These are phyloP conservation scores for Trichechus manatus DNA, from an alignment of 2,113 vertebrate genomes.

Conservation along the genomic window DNA sequence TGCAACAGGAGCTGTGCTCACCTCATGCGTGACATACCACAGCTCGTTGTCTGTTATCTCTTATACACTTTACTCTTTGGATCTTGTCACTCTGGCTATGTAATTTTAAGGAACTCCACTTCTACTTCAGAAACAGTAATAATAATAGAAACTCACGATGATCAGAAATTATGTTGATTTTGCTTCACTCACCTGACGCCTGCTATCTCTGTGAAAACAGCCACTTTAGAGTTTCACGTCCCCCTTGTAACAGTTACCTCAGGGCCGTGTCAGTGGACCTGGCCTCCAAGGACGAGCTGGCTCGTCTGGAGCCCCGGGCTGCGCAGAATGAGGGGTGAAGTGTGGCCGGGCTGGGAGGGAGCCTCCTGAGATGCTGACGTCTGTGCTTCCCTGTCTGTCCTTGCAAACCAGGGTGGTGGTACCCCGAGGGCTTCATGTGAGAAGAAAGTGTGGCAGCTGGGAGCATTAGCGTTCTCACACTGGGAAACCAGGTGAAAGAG, in stretches of 20 bases:
- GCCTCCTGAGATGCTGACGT: not conserved
- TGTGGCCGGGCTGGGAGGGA: not conserved
- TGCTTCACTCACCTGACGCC: slow-evolving; percentile 52
- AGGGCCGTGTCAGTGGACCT: slow-evolving; percentile 5
- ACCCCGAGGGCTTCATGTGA: not conserved
- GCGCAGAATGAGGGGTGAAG: not conserved
- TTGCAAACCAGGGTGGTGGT: not conserved
- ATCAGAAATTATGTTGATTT: slow-evolving; percentile 44
- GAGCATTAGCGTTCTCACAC: not conserved
- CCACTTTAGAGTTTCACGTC: not conserved
- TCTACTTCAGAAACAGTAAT: not conserved
- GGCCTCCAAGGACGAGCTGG: not conserved
- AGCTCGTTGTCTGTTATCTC: not conserved
- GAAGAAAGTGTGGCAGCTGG: not conserved
- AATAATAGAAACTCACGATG: slow-evolving; percentile 14
- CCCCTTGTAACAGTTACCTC: not conserved
- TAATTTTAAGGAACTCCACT: not conserved
- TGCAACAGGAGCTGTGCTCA: not conserved
- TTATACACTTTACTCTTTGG: not conserved
- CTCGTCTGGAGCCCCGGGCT: not conserved
- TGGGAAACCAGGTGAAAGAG: not conserved
- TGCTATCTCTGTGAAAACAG: slow-evolving; percentile 11
- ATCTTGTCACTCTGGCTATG: not conserved
- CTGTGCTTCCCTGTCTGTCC: not conserved
- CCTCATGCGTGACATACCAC: not conserved